Base-by-base conservation (phyloP, 2,113 vertebrate genomes). In the Platysteira castanea region DNA sequence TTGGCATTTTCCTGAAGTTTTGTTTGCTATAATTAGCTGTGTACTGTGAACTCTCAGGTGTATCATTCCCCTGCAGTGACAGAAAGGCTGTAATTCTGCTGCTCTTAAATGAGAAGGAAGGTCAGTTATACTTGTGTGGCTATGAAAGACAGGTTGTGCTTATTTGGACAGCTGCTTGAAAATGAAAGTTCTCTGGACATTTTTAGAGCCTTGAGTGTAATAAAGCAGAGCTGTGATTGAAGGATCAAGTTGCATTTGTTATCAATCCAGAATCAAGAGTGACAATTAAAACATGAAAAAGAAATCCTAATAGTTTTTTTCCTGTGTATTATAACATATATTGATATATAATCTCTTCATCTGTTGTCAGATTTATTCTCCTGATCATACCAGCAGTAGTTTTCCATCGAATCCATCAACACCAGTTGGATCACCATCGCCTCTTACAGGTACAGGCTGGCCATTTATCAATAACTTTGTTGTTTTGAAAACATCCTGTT, bases 311-410 rank as follows among this genome's bases (percentile, higher is more conserved):
- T 96, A 93, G 93, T 63, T 49, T 85, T 87, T 96, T 71, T 73
- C 16, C 47, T 77, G 6, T 86, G 44, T 56, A 20, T 87, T 89
- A 23, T 90, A 44, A 61, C 76, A 61, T 87, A 42, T 96, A 68
- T 71, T 97, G 80, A 97, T 89, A 67, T 10, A 13, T 54, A 15
- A 64, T 67, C 75, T 90, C 81, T 59, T 95, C 27, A 49, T 95
- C 83, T 97, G 76, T 97, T 96, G 27, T 71, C 97, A 99, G 99
- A 99, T 99, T 99, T 99, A 99, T 98, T 99, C 99, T 96, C 99
- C 99, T 97, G 99, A 99, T 97, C 99, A 99, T 96, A 99, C 99
- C 94, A 99, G 99, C 98, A 99, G 99, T 97, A 99, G 99, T 98
- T 99, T 99, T 95, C 99, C 99, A 89, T 99, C 99, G 37, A 99